Base-by-base conservation (phyloP, 2,888 invertebrate genomes). In the Eupithecia tripunctaria region DNA sequence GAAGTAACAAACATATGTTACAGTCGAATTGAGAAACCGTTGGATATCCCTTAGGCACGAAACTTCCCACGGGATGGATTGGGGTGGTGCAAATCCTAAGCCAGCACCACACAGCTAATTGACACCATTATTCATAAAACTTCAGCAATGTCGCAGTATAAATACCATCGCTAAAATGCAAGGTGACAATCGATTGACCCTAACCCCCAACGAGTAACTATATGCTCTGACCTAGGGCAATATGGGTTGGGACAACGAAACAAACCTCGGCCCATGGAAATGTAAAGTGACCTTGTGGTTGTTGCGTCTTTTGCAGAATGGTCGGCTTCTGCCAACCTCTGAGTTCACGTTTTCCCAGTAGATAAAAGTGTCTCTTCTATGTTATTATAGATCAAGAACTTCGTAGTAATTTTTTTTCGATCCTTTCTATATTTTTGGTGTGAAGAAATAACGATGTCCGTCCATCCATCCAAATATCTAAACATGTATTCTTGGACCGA, bases 181-280 rank as follows among this genome's bases (percentile, higher is more conserved):
- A 21, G 10, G 51, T 21, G 51, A 51, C 47, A 47, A 51, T 51
- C 21, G 51, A 21, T 51, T 18, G n/a, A 47, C 47, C 21, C 51
- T 21, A 21, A 51, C 51, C 21, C 47, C 51, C 0, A 4, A 3
- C 2, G 8, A 6, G 47, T n/a, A n/a, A n/a, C n/a, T n/a, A 6
- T 47, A n/a, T 47, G 47, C 21, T 51, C 51, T 51, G 51, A 51
- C 51, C 51, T 21, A 51, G 51, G 51, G 51, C 51, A 51, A 51
- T 51, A 21, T 51, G 10, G 51, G 51, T 51, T 51, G 21, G 51
- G 21, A 21, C 51, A 10, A 12, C 3, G 51, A 21, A 51, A 21
- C 21, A 21, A 51, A 51, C 51, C 51, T 51, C 51, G 51, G 21
- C 51, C 21, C 21, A 51, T 51, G 51, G 51, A 21, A 51, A 51